Conservation (phyloP, 2,113 vertebrate species). For the Phalacrocorax aristotelis region DNA sequence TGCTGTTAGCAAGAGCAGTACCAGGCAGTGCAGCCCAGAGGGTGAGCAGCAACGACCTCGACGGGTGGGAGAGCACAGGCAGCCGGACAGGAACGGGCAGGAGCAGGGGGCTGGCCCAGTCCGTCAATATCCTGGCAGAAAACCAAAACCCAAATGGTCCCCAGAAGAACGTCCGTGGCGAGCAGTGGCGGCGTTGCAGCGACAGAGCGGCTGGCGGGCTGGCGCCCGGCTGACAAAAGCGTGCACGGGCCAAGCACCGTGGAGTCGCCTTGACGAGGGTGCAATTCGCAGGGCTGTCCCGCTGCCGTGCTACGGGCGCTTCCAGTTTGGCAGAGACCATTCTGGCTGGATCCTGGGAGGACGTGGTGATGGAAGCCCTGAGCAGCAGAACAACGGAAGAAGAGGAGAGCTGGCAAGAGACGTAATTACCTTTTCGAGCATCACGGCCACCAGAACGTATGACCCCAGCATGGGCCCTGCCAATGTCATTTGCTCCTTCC, state of each 20-base stretch:
- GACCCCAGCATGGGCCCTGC: rapidly evolving
- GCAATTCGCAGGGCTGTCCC: not conserved
- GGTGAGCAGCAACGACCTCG: not conserved
- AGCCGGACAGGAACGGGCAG: rapidly evolving
- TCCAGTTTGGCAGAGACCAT: not conserved
- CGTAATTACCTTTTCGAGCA: not conserved
- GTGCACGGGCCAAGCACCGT: rapidly evolving
- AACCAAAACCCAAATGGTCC: not conserved
- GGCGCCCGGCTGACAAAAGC: not conserved
- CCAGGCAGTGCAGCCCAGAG: too few species aligned
- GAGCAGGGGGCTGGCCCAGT: not conserved
- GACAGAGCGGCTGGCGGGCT: not conserved
- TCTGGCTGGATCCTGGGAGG: not conserved
- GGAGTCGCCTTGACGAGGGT: rapidly evolving
- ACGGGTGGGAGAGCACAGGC: too few species aligned
- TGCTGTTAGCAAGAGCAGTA: not conserved
- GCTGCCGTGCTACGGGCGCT: rapidly evolving
- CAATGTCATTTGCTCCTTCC: rapidly evolving
- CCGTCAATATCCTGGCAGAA: not conserved
- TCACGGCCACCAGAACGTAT: rapidly evolving
- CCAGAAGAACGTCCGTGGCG: rapidly evolving
- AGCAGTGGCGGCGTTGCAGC: not conserved
- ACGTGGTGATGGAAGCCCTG: not conserved
- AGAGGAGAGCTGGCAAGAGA: not conserved
- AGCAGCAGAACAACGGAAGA: not conserved